Conservation (phyloP, 2,888 invertebrate species). For the Metalampra italica region DNA sequence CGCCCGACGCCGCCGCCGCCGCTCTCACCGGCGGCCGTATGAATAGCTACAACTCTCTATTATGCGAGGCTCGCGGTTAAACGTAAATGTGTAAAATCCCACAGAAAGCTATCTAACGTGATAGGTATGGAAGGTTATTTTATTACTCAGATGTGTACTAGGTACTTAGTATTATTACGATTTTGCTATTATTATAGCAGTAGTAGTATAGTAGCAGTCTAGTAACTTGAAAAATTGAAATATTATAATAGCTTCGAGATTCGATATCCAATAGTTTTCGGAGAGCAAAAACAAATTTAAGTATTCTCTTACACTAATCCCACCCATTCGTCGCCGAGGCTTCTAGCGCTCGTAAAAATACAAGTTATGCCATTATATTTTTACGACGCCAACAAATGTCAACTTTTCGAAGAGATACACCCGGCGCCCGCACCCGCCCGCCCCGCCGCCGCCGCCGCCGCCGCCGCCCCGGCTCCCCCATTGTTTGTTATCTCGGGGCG, state of each 20-base stretch:
- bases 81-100: constrained; percentile 15
- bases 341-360: constrained; percentile 63
- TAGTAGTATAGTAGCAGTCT: too few species aligned
- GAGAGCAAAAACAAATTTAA: constrained; percentile 19
- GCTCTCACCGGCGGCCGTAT: constrained; percentile 26
- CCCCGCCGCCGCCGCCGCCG: constrained; percentile 21
- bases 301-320: constrained; percentile 35
- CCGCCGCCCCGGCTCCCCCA: constrained; percentile 14
- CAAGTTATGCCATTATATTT: constrained; percentile 72
- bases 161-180: too few species aligned
- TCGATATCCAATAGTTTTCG: background rate
- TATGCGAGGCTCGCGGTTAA: constrained; percentile 26
- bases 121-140: background rate
- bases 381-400: constrained; percentile 71
- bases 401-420: constrained; percentile 59
- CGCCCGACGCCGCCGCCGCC: constrained; percentile 27
- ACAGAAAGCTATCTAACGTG: constrained; percentile 1
- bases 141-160: too few species aligned
- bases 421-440: constrained; percentile 23
- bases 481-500: constrained; percentile 41
- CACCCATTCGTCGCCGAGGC: constrained; percentile 43
- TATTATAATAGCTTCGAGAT: too few species aligned
- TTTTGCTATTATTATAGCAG: too few species aligned
- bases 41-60: constrained; percentile 35
- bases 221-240: too few species aligned